These are phyloP conservation scores for Phyllopteryx taeniolatus DNA, from an alignment of 2,113 vertebrate species.

Conservation along the genomic window DNA sequence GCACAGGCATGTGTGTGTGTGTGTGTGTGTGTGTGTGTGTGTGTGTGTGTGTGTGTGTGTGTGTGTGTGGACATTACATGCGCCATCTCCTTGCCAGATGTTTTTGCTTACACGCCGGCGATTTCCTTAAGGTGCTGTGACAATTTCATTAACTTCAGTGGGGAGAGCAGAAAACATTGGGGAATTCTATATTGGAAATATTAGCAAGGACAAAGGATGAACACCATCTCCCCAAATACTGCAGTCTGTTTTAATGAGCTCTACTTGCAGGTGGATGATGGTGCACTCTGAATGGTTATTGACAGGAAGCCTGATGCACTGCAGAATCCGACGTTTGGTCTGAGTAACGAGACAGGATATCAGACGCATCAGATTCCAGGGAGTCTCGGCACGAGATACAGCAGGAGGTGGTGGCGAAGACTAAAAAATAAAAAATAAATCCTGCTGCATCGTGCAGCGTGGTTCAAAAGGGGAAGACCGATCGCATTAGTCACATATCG, in stretches of 20 bases:
- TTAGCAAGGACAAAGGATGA: constrained; percentile 37
- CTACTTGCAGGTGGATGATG: constrained; percentile 48
- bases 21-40: constrained; percentile 57
- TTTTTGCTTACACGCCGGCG: constrained; percentile 68
- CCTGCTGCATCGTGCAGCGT: not conserved
- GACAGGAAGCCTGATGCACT: constrained; percentile 32
- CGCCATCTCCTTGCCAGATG: constrained; percentile 76
- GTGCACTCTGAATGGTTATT: constrained; percentile 34
- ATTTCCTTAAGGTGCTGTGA: constrained; percentile 76
- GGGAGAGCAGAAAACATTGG: constrained; percentile 50
- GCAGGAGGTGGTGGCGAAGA: not conserved
- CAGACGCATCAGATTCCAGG: constrained; percentile 38
- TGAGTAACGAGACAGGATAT: constrained; percentile 33
- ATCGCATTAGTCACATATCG: constrained; percentile 69
- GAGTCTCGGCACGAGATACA: constrained; percentile 14
- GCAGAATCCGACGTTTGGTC: constrained; percentile 34
- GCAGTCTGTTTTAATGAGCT: constrained; percentile 64
- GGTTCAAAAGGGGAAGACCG: constrained; percentile 42
- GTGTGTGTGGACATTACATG: constrained; percentile 71
- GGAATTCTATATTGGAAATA: constrained; percentile 27
- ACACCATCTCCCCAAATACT: constrained; percentile 39
- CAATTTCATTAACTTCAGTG: constrained; percentile 69
- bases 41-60: constrained; percentile 56
- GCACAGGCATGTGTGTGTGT: constrained; percentile 46
- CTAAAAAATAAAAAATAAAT: constrained; percentile 1